Base-by-base conservation (phyloP, 2,797 vertebrate species). In the Sternotherus odoratus region DNA sequence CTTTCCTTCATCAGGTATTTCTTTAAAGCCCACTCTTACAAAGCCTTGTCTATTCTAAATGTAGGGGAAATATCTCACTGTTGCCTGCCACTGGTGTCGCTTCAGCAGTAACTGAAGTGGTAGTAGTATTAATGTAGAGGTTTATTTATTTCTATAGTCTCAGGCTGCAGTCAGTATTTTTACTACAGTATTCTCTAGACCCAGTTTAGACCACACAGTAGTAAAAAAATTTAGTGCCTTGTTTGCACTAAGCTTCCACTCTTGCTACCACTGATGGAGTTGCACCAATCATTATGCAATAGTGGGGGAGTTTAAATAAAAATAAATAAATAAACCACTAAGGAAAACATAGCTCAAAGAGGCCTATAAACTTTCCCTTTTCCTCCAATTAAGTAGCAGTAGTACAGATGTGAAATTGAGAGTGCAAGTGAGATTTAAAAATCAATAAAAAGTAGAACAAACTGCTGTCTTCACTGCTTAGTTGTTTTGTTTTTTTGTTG, bases 321-420 rank as follows among this genome's bases (percentile, higher is more conserved):
- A 69, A 30, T 79, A 26, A 36, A 30, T 79, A 26, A 36, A 50
- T 39, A 53, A 24, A 26, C 0, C n/a, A 23, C 36, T 39, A 39
- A 69, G n/a, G 36, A 7, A 84, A 16, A 2, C 19, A 72, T 13
- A 48, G 12, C 43, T 75, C 43, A 43, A 75, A 28, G 43, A 48
- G 26, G 43, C 39, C 15, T 48, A 39, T 39, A 48, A 28, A 30
- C 15, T 75, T 91, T 53, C 85, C 0, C 3, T 21, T 75, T 69
- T 51, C 4, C 79, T 97, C 86, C 12, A 53, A 4, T 88, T 82
- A 82, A 24, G 50, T 87, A 13, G 80, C 88, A 2, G 28, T 87
- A 83, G 28, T 83, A 17, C 24, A 17, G 57, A 33, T 79, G 21
- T 21, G 49, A 88, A 43, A 74, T 48, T 51, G 89, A 39, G 10